Evolutionary conservation across 2,888 invertebrate species (phyloP), one percentile per base, ranked within the genome.

Genomic region (Lymantria monacha): DNA sequence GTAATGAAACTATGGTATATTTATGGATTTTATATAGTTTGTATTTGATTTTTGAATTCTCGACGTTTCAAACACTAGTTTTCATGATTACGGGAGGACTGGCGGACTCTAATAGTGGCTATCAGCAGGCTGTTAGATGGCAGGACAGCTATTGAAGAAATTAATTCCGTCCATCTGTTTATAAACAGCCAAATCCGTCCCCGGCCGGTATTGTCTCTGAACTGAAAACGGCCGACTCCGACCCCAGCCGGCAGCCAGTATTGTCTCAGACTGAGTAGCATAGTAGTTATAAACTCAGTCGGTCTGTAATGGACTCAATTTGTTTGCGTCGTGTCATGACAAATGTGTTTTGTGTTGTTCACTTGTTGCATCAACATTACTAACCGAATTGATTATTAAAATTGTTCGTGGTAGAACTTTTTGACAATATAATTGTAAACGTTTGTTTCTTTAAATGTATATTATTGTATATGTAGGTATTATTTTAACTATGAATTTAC

Each of bases 271-370:
- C 48, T 57, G 63, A 70, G 67, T 67, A 63, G 57, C 50, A 71
- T 70, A 63, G 58, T 67, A 61, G 66, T 72, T 70, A 64, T 66
- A 69, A 70, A 67, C 57, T 69, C 57, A 46, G 55, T 56, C 43
- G 45, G 52, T 60, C 56, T 55, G 42, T 60, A 53, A 59, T 49
- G 59, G 52, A 61, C 63, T 64, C 55, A 56, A 57, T 61, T 60
- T 65, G 63, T 72, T 64, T 63, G 53, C 3, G 33, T 53, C 42
- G 45, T 48, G 57, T 47, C n/a, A n/a, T n/a, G 64, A 64, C 61
- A 52, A 70, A 71, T 70, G 61, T 57, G 45, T 52, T n/a, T n/a
- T 56, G 52, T 55, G 56, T 63, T 48, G 30, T 11, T 52, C 59
- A 71, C 72, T 66, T 66, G 67, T 67, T 69, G 66, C 69, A 8